Conservation (phyloP, 2,797 vertebrate species). For the Rachycentron canadum region DNA sequence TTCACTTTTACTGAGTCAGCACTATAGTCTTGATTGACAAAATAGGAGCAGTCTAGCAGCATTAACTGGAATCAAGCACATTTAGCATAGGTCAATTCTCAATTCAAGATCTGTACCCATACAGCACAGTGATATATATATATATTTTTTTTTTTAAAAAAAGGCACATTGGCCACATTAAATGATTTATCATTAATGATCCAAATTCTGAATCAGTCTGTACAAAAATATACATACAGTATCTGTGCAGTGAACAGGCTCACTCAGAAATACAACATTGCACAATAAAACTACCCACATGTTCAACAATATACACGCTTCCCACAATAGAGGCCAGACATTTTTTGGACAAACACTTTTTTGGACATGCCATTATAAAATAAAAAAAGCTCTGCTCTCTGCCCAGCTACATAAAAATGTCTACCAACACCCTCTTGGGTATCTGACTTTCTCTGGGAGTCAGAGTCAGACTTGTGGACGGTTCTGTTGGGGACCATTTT, state of each 20-base stretch:
- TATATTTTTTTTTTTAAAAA: constrained; percentile 37
- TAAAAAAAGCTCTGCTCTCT: constrained; percentile 46
- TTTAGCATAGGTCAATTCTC: constrained; percentile 72
- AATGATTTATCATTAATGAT: constrained; percentile 57
- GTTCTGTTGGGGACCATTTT: constrained; percentile 43
- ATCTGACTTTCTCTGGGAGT: constrained; percentile 19
- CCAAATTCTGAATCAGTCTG: constrained; percentile 58
- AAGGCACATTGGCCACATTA: constrained; percentile 76
- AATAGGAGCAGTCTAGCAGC: constrained; percentile 80
- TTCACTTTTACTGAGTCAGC: constrained; percentile 45
- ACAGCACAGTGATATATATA: constrained; percentile 72
- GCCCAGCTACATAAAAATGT: constrained; percentile 50
- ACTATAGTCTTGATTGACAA: constrained; percentile 63
- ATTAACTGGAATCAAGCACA: constrained; percentile 79
- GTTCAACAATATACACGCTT: constrained; percentile 61
- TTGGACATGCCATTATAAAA: constrained; percentile 62
- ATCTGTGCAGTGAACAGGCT: constrained; percentile 74
- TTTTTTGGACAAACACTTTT: constrained; percentile 58
- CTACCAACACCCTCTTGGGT: constrained; percentile 14
- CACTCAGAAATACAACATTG: constrained; percentile 78
- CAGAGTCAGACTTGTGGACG: constrained; percentile 54
- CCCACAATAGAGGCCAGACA: constrained; percentile 52
- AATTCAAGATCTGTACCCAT: constrained; percentile 64
- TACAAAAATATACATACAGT: constrained; percentile 79
- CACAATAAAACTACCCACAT: constrained; percentile 76